These are phyloP conservation scores for Macropodus opercularis DNA, from an alignment of 2,797 vertebrate species.

Conservation along the genomic window DNA sequence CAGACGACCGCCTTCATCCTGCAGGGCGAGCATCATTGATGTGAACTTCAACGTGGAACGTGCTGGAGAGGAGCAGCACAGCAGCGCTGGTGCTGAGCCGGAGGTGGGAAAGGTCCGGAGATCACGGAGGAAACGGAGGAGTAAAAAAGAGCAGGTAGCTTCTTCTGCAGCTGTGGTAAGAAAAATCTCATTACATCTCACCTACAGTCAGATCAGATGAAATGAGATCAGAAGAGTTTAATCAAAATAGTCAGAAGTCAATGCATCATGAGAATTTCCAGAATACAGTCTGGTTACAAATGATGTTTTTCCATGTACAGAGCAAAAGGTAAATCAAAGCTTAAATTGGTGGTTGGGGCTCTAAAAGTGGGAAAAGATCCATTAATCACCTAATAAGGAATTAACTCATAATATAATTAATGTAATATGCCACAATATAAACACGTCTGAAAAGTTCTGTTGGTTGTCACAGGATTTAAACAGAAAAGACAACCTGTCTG, in stretches of 20 bases:
- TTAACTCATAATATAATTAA: too few relatives aligned
- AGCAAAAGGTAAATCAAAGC: too few relatives aligned
- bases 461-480: constrained; percentile 60
- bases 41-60: constrained; percentile 70
- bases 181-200: constrained; percentile 3
- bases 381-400: too few relatives aligned
- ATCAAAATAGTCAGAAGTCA: too few relatives aligned
- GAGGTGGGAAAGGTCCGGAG: constrained; percentile 55
- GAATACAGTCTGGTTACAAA: too few relatives aligned
- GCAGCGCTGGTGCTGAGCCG: constrained; percentile 29
- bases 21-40: constrained; percentile 69
- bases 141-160: constrained; percentile 43
- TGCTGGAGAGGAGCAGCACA: constrained; percentile 36
- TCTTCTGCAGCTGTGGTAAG: constrained; percentile 60
- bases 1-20: constrained; percentile 49
- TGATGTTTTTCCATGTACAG: too few relatives aligned
- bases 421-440: too few relatives aligned
- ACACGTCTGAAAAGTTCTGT: background rate
- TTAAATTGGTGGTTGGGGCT: too few relatives aligned
- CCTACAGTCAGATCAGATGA: background rate
- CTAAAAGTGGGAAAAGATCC: too few relatives aligned
- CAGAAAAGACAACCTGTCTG: constrained; percentile 27
- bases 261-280: too few relatives aligned
- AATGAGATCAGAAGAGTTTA: background rate
- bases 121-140: constrained; percentile 61